Base-by-base conservation (phyloP, 2,888 invertebrate species). In the Hipparchia semele region DNA sequence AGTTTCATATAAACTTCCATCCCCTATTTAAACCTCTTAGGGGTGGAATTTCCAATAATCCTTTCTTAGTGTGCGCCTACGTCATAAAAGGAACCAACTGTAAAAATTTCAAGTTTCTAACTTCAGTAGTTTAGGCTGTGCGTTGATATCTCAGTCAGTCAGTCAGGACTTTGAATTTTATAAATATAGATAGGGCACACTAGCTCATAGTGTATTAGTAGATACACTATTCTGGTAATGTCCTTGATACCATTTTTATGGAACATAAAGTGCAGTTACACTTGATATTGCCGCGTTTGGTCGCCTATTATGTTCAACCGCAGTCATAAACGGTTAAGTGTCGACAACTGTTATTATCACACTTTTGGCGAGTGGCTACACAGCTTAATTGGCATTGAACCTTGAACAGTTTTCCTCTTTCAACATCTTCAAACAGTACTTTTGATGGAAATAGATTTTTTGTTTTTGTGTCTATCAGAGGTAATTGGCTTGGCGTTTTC, bases 121-220 rank as follows among this genome's bases (percentile, higher is more conserved):
- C n/a, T n/a, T n/a, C n/a, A n/a, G n/a, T n/a, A n/a, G n/a, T n/a
- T n/a, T n/a, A n/a, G n/a, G n/a, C n/a, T n/a, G n/a, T n/a, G n/a
- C n/a, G n/a, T n/a, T n/a, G n/a, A n/a, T n/a, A n/a, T n/a, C n/a
- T n/a, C n/a, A n/a, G n/a, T n/a, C n/a, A n/a, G n/a, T n/a, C n/a
- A n/a, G n/a, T n/a, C n/a, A n/a, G n/a, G n/a, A n/a, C n/a, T n/a
- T n/a, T 2, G 12, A 45, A 61, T 23, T 46, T 46, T n/a, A n/a
- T n/a, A n/a, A n/a, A n/a, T n/a, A n/a, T n/a, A n/a, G n/a, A 10
- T 6, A 46, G 12, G 6, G 82, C 74, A 71, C 73, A 71, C 80
- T 78, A 78, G 79, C 12, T 65, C 33, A 10, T 12, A 33, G 76
- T 81, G 79, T 79, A 79, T 82, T 82, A 83, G 83, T 81, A 82